These are phyloP conservation scores for Ricordea florida DNA, from an alignment of 92 coral and sea anemone genomes.

Conservation along the genomic window DNA sequence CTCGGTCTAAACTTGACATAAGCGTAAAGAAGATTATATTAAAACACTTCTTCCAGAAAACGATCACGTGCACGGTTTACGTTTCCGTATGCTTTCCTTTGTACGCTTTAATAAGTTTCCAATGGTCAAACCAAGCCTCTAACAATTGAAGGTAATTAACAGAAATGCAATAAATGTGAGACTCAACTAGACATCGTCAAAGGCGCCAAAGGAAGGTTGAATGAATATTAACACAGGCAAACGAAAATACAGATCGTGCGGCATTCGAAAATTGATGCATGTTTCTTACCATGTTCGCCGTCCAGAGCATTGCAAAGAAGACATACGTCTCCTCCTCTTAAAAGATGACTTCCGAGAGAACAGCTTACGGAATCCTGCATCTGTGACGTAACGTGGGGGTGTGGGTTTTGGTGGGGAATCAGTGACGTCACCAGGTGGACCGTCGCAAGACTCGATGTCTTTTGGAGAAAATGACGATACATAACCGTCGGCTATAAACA, in stretches of 20 bases:
- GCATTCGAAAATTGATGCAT: neutral
- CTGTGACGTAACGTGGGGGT: neutral
- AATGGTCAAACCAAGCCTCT: no score
- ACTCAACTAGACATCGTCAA: no score
- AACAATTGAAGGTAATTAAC: no score
- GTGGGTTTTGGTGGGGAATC: constrained; percentile 17
- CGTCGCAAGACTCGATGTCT: constrained; percentile 58
- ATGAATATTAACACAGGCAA: no score
- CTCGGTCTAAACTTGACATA: no score
- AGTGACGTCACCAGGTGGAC: constrained; percentile 52
- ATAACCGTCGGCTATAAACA: constrained; percentile 85
- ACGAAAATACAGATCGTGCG: neutral
- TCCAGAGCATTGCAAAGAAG: neutral
- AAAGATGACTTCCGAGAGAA: constrained; percentile 9
- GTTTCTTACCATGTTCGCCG: constrained; percentile 8
- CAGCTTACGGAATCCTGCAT: neutral
- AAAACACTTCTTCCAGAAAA: no score
- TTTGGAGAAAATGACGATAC: constrained; percentile 83
- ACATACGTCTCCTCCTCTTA: neutral
- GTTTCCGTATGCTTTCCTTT: no score
- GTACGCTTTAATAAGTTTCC: no score
- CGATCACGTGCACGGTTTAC: no score
- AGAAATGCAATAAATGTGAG: no score
- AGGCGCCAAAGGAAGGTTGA: no score
- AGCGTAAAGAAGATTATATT: no score